Conservation (phyloP, 1,140 invertebrate species). For the Bombus vancouverensis region DNA sequence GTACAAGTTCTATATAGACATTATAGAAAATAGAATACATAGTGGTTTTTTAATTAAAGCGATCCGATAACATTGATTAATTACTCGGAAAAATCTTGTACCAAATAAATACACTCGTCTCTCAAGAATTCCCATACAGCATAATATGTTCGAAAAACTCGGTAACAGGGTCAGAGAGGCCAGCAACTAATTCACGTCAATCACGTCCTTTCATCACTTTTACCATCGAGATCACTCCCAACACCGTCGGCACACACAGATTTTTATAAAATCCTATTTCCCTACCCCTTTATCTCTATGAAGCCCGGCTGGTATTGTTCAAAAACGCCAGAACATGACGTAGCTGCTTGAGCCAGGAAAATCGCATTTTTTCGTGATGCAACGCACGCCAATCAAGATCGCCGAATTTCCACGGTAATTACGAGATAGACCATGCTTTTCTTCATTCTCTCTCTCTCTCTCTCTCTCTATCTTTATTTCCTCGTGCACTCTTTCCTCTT, state of each 20-base stretch:
- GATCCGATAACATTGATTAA: too few relatives aligned
- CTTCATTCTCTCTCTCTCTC: background rate
- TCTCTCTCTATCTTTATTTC: too few relatives aligned
- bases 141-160: background rate
- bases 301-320: background rate
- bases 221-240: background rate
- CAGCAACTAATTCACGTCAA: background rate
- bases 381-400: conserved; percentile 59
- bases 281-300: background rate
- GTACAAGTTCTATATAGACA: too few relatives aligned
- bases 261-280: background rate
- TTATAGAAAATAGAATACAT: background rate
- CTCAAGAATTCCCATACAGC: background rate
- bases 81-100: background rate
- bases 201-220: background rate
- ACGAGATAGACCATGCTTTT: conserved; percentile 28
- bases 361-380: background rate
- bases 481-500: background rate
- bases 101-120: background rate
- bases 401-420: conserved; percentile 61
- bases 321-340: background rate
- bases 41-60: too few relatives aligned
- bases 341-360: background rate
- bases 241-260: background rate
- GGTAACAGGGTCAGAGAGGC: conserved; percentile 1